phyloP scores from a whole-genome alignment of 2,888 invertebrate species.

The Cataglyphis rosenhaueri region DNA sequence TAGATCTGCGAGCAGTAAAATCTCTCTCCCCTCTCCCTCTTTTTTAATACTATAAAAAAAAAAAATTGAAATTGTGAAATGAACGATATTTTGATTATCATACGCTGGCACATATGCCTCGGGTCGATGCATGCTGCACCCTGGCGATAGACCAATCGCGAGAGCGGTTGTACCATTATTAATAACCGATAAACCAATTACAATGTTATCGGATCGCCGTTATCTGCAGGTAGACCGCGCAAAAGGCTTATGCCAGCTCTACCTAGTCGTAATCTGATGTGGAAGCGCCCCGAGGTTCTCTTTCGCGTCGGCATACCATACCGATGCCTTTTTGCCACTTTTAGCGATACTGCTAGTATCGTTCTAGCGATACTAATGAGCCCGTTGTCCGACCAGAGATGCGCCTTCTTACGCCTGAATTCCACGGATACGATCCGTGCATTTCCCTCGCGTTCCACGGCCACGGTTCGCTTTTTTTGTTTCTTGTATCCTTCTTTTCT shows the following conservation, averaged over 20 bases:
- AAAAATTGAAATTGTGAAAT: neutral
- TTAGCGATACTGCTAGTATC: constrained; percentile 64
- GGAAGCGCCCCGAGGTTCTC: constrained; percentile 50
- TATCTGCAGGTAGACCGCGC: constrained; percentile 54
- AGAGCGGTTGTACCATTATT: constrained; percentile 66
- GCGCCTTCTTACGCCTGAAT: constrained; percentile 52
- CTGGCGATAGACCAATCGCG: constrained; percentile 49
- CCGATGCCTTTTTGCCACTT: constrained; percentile 66
- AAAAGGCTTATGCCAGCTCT: constrained; percentile 50
- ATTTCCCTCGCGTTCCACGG: neutral
- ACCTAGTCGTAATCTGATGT: constrained; percentile 70
- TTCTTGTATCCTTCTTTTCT: neutral
- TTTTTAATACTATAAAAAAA: neutral
- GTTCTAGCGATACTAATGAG: constrained; percentile 67
- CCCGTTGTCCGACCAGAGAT: constrained; percentile 59
- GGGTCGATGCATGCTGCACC: constrained; percentile 12
- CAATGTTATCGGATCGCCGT: constrained; percentile 73
- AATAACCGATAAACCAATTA: constrained; percentile 78
- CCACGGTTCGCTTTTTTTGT: neutral
- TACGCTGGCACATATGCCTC: constrained; percentile 1
- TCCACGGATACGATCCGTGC: constrained; percentile 31
- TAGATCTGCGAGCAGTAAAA: neutral
- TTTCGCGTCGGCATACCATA: constrained; percentile 58
- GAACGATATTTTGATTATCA: constrained; percentile 37
- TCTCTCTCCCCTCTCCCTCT: neutral